Evolutionary conservation across 1,140 invertebrate genomes (phyloP).

Genomic region (Zeugodacus cucurbitae): DNA sequence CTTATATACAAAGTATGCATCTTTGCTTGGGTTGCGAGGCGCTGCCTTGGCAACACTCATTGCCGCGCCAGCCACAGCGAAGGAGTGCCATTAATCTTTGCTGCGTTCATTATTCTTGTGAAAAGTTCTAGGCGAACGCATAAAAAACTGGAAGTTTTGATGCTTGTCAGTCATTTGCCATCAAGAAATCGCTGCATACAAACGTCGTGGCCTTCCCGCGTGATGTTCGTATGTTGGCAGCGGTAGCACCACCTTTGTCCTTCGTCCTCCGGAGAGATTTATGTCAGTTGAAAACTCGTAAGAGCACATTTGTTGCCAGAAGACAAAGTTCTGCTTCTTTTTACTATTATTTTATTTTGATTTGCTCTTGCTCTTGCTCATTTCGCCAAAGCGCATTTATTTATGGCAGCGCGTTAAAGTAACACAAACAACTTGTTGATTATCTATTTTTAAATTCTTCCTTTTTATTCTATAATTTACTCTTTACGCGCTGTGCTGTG

Average conservation of each 20-base stretch:
- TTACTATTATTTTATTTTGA: background rate
- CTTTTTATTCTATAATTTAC: slow-evolving; percentile 14
- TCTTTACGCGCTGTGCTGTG: background rate
- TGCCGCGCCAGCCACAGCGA: background rate
- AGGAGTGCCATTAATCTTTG: slow-evolving; percentile 39
- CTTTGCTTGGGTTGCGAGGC: background rate
- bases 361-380: background rate
- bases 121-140: slow-evolving; percentile 35
- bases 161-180: slow-evolving; percentile 37
- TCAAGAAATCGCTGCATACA: slow-evolving; percentile 24
- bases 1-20: background rate
- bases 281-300: slow-evolving; percentile 6
- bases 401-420: slow-evolving; percentile 21
- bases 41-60: background rate
- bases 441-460: background rate
- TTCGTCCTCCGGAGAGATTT: slow-evolving; percentile 26
- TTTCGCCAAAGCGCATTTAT: background rate
- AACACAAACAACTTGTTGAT: slow-evolving; percentile 31
- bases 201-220: background rate
- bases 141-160: slow-evolving; percentile 15
- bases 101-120: slow-evolving; percentile 37
- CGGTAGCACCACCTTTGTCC: slow-evolving; percentile 6
- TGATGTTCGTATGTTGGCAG: background rate
- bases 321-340: background rate
- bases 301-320: background rate